These are phyloP conservation scores for Morelia viridis DNA, from an alignment of 2,797 vertebrate genomes.

Conservation along the genomic window DNA sequence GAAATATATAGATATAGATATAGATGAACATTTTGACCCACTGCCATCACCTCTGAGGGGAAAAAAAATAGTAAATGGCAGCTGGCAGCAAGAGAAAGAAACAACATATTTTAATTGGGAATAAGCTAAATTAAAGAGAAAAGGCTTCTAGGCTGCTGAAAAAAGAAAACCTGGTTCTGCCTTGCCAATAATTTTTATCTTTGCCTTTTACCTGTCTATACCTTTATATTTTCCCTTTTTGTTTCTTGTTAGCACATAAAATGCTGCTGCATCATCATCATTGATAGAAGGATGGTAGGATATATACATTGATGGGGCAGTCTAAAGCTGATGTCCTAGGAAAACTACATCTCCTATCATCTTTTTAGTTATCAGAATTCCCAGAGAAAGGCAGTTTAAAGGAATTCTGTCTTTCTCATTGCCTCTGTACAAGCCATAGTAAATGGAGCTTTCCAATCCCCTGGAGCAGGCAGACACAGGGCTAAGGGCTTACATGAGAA, in stretches of 20 bases:
- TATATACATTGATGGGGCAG: neutral
- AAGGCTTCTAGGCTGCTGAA: too few relatives aligned
- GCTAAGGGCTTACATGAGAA: neutral
- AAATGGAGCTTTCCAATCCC: neutral
- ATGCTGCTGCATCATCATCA: too few relatives aligned
- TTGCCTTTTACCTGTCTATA: too few relatives aligned
- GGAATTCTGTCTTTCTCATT: neutral
- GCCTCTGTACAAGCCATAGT: neutral
- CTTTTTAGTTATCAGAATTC: neutral
- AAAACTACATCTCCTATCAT: neutral
- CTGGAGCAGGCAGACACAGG: neutral
- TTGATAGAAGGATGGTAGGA: neutral
- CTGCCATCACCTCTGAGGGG: neutral
- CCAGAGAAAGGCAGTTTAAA: neutral
- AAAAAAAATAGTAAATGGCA: neutral
- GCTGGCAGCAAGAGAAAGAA: neutral
- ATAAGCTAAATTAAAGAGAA: too few relatives aligned
- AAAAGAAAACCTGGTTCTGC: neutral
- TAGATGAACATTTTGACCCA: neutral
- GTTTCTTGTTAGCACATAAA: neutral
- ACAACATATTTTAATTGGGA: too few relatives aligned
- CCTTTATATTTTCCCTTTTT: neutral
- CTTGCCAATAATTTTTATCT: neutral
- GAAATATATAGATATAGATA: too few relatives aligned
- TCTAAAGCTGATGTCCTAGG: neutral